These are phyloP conservation scores for Trypoxylus dichotomus DNA, from an alignment of 1,140 invertebrate genomes.

Conservation along the genomic window DNA sequence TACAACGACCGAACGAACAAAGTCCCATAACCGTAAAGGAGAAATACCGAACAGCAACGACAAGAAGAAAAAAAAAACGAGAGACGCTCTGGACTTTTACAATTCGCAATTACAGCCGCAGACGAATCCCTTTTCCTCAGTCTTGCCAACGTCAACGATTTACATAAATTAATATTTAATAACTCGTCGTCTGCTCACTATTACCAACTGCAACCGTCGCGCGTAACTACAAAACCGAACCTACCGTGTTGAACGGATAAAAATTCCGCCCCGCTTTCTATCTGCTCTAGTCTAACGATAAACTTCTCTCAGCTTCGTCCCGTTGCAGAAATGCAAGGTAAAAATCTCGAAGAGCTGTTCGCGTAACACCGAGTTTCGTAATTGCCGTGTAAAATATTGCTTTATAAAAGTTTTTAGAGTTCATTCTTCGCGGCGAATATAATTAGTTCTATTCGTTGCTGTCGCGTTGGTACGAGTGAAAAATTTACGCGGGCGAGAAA, in stretches of 20 bases:
- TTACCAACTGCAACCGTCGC: too few species aligned
- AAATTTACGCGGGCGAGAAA: neutral
- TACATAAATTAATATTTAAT: constrained; percentile 8
- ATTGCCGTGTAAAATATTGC: neutral
- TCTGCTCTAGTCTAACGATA: too few species aligned
- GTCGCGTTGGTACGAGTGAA: neutral
- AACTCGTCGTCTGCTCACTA: neutral
- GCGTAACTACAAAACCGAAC: too few species aligned
- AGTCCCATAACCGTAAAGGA: neutral
- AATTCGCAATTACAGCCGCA: neutral
- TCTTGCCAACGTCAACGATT: neutral
- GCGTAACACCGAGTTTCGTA: neutral
- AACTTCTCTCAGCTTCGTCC: too few species aligned
- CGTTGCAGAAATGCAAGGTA: neutral
- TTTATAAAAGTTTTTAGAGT: constrained; percentile 6
- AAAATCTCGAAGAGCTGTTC: neutral
- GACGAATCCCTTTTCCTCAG: neutral
- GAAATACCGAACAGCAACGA: neutral
- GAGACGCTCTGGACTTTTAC: neutral
- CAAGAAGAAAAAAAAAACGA: too few species aligned
- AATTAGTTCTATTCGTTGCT: neutral
- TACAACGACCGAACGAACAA: neutral
- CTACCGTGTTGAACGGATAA: too few species aligned
- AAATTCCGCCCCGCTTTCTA: too few species aligned
- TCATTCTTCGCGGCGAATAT: neutral